Evolutionary conservation across 2,888 invertebrate species (phyloP).

Genomic region (Tolmerus cingulatus): DNA sequence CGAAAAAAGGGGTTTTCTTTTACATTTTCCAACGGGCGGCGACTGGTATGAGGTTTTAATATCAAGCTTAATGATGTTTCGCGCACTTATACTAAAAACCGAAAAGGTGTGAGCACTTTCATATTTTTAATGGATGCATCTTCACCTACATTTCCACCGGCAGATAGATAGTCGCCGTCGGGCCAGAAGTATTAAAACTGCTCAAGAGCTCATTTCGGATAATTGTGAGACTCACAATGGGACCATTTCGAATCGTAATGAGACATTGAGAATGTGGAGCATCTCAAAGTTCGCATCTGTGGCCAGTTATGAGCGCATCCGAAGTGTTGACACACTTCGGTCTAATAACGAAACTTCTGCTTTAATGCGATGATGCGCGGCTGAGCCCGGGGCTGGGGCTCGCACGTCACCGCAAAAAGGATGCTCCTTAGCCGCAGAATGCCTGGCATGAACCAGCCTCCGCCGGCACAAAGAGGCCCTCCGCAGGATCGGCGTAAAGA

Average conservation of each 20-base stretch:
- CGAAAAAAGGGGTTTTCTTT: neutral
- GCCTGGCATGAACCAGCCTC: neutral
- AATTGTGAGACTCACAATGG: slow-evolving; percentile 10
- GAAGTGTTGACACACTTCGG: neutral
- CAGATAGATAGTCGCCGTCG: neutral
- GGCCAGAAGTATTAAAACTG: neutral
- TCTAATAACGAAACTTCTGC: slow-evolving; percentile 1
- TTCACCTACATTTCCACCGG: neutral
- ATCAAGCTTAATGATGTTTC: neutral
- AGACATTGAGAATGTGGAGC: slow-evolving; percentile 28
- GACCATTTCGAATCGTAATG: slow-evolving; percentile 15
- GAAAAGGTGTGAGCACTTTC: neutral
- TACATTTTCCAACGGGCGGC: neutral
- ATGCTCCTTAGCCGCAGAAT: neutral
- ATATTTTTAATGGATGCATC: neutral
- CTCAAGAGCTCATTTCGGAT: slow-evolving; percentile 7
- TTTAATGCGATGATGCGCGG: neutral
- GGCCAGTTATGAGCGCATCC: neutral
- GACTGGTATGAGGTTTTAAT: neutral
- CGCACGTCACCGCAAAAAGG: neutral
- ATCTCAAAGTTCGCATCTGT: neutral
- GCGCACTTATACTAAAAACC: neutral
- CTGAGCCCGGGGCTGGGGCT: neutral
- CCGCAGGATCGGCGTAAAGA: neutral
- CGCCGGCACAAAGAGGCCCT: neutral